Evolutionary conservation across 2,797 vertebrate species (phyloP).

Genomic region (Margarornis squamiger): DNA sequence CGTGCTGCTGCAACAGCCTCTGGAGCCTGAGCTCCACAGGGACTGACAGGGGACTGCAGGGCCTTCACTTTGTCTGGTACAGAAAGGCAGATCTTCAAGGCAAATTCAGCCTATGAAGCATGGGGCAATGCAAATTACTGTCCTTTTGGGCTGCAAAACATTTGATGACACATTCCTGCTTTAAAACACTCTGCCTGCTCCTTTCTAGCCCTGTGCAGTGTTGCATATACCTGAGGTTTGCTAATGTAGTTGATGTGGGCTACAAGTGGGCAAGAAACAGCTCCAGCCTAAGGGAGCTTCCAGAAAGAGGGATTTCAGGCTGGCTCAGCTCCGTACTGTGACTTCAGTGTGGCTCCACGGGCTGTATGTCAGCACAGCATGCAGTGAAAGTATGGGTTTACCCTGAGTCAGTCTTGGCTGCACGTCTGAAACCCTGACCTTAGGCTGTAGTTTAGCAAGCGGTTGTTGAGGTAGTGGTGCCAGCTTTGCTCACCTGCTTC

Average conservation of each 20-base stretch:
- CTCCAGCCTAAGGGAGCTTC: background rate
- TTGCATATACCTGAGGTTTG: background rate
- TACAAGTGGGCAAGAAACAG: background rate
- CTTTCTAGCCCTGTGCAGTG: background rate
- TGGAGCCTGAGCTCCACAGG: background rate
- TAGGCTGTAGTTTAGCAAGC: background rate
- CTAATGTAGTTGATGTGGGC: background rate
- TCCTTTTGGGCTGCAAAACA: background rate
- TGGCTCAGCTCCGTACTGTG: background rate
- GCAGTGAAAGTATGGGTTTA: rapidly evolving
- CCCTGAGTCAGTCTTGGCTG: background rate
- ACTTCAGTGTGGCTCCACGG: background rate
- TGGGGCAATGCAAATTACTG: background rate
- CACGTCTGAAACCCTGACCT: background rate
- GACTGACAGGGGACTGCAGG: background rate
- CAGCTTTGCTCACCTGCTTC: background rate
- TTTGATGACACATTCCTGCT: background rate
- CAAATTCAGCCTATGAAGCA: background rate
- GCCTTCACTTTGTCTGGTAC: background rate
- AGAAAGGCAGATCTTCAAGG: background rate
- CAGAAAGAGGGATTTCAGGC: background rate
- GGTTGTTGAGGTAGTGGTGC: background rate
- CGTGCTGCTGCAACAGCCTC: background rate
- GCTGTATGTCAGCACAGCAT: background rate
- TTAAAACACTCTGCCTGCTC: background rate